Base-by-base conservation (phyloP, 92 coral and sea anemone genomes). In the Phymanthus crucifer region DNA sequence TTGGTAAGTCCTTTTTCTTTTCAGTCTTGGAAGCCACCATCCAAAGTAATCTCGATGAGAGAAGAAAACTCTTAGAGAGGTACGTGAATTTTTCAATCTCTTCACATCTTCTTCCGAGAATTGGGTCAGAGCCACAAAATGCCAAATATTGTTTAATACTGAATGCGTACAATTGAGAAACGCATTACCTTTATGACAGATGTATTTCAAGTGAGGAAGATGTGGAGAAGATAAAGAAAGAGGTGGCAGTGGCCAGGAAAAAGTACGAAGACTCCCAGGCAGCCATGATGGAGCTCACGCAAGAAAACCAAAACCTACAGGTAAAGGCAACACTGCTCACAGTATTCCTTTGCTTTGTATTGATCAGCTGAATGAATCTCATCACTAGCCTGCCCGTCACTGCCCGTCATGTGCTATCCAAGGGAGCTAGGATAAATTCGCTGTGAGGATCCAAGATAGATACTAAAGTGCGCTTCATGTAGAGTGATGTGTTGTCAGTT, bases 231-330 rank as follows among this genome's bases (percentile, higher is more conserved):
- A 82, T 86, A 23, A 86, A 89, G 71, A 93, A 91, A 76, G 97
- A 94, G 47, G 85, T 83, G 24, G 78, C 77, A 5, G 88, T 84
- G 11, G 74, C 79, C 29, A 90, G 89, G 61, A 93, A 83, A 35
- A 87, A 85, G 54, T 72, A 90, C 16, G 99, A 93, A 16, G 93
- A 95, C 71, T 82, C 97, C 6, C 94, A 85, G 29, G 89, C 99
- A 7, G 99, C 99, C 65, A 93, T 94, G 92, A 90, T 95, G 79
- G 99, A 95, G 68, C 89, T 95, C 1, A 94, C 97, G 38, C 99
- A 95, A 73, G 99, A 95, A 72, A 95, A 95, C 77, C 99, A 95
- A 83, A 92, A 94, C 43, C 57, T 95, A 46, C 97, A 95, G 90
- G 99, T 95, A 66, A 74, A n/a, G n/a, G n/a, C n/a, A n/a, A n/a